Evolutionary conservation across 2,888 invertebrate genomes (phyloP), one percentile per base, ranked within the genome.

Genomic region (Sabellastarte sp.): DNA sequence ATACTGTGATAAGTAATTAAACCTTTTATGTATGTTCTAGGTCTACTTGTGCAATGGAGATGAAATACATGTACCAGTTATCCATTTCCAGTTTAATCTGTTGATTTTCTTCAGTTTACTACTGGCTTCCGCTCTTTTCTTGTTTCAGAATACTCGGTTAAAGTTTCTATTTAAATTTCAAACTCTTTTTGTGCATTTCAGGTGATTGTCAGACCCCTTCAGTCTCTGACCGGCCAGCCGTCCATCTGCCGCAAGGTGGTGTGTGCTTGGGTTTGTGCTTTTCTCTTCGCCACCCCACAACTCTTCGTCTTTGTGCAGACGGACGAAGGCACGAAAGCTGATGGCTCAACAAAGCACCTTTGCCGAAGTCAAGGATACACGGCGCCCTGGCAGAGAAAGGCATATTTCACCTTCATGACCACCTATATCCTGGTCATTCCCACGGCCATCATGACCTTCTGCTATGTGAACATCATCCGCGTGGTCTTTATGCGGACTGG

Each of bases 291-390:
- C 24, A 69, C 81, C 3, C 85, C 85, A 0, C 84, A 85, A 63
- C 72, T 84, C 15, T 81, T 84, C 67, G 84, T 85, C 50, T 85
- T 84, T 69, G 77, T 82, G 3, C 80, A 83, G 76, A 80, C 78
- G 24, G 73, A 76, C 56, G 73, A 73, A 32, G 77, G 74, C 2
- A 68, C 69, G 15, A 74, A 76, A 52, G 70, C 72, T 2, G 79
- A 81, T 55, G 81, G 82, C 1, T 70, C 71, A 3, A 68, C 75
- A 0, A 72, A 77, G n/a, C 77, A 78, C 63, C 70, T 75, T 59
- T 85, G 85, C 68, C 70, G 73, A 57, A 84, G 84, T 68, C 71
- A 72, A 1, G 85, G 85, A 15, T 85, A 85, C 73, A 83, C 83
- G 26, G 79, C 77, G 0, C 72, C 75, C 52, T 85, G 85, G 85